phyloP scores from a whole-genome alignment of 2,888 invertebrate genomes.

The Mesorhabditis spiculigera region DNA sequence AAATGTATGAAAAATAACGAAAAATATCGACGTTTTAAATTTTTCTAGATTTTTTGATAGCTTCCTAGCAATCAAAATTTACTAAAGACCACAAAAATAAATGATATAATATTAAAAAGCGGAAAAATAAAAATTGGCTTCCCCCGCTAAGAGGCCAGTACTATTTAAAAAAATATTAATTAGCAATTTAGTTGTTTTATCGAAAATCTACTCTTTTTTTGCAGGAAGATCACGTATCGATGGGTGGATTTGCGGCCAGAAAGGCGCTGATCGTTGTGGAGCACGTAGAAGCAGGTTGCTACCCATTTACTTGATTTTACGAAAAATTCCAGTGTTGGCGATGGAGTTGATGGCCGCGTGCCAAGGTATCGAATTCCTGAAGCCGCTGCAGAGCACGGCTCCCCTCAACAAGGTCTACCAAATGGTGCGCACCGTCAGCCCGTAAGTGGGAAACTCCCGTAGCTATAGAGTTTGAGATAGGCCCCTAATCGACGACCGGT shows the following conservation, averaged over 20 bases:
- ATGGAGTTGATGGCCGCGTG: constrained; percentile 70
- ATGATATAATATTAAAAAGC: too few relatives aligned
- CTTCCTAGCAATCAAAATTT: too few relatives aligned
- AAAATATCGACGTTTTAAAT: too few relatives aligned
- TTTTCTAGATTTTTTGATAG: too few relatives aligned
- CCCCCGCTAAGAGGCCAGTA: neutral
- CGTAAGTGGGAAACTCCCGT: constrained; percentile 55
- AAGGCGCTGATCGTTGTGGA: constrained; percentile 67
- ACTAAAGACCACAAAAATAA: too few relatives aligned
- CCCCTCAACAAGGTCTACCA: constrained; percentile 70
- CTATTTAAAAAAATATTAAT: neutral
- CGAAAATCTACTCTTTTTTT: too few relatives aligned
- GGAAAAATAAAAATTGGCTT: neutral
- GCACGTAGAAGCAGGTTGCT: constrained; percentile 63
- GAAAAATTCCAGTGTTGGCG: constrained; percentile 65
- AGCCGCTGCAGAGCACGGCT: constrained; percentile 68
- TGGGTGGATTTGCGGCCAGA: constrained; percentile 71
- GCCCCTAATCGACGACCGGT: constrained; percentile 68
- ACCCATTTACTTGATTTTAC: neutral
- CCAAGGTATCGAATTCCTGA: constrained; percentile 70
- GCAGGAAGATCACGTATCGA: constrained; percentile 70
- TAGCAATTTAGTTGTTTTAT: constrained; percentile 5
- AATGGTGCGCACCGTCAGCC: constrained; percentile 65
- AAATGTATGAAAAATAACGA: too few relatives aligned
- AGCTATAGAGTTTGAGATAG: constrained; percentile 54